Evolutionary conservation across 2,113 vertebrate species (phyloP), one percentile per base, ranked within the genome.

Genomic region (Abramis brama): DNA sequence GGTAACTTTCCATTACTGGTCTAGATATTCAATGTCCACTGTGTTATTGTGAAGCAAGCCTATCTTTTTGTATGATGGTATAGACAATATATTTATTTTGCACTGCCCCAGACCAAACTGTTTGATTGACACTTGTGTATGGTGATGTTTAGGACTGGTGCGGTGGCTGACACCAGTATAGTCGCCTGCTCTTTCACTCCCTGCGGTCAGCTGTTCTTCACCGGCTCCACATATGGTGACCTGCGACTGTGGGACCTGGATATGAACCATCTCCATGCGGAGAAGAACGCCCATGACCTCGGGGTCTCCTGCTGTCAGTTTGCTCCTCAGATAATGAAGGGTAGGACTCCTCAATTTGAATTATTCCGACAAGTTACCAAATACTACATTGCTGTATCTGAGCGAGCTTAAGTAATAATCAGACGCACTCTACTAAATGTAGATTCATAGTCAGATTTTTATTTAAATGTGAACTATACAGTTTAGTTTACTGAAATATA

Each of bases 171-270:
- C 92, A 96, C 96, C 8, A 98, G 97, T 3, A 93, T 98, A 91
- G 95, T 96, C 57, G 97, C 98, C 60, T 97, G 97, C 91, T 96
- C 96, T 0, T 99, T 99, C 94, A 96, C 96, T 94, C 97, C 97
- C n/a, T 91, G 92, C 84, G 94, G 96, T 91, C 96, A 91, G 92
- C 60, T 96, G 87, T 96, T 99, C 89, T 92, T 97, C 90, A 98
- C 95, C 3, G 98, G 98, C 83, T 99, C 98, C 79, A 97, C 96
- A 0, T 96, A 96, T 70, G 98, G 98, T 82, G 97, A 99, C 91
- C 93, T 99, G 86, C 96, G 96, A 21, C 79, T 97, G 68, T 99
- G 98, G 97, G 94, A 98, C 93, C 94, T 97, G 90, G 91, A 93
- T 85, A 93, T 99, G 96, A 96, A 94, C 77, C 97, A 96, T 91